phyloP scores from a whole-genome alignment of 2,888 invertebrate genomes.

The Platynereis dumerilii region DNA sequence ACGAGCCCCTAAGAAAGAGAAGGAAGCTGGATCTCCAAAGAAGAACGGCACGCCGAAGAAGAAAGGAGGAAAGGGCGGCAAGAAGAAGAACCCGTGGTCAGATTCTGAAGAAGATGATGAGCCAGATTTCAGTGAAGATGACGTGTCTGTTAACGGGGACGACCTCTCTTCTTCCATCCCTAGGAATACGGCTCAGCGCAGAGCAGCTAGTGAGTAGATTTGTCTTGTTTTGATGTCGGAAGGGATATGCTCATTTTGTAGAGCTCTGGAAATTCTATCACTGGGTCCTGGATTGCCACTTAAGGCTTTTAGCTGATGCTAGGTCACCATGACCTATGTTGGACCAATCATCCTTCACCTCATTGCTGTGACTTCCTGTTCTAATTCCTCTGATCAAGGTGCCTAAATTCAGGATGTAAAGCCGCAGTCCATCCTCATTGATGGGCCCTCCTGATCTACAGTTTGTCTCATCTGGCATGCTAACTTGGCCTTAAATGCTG shows the following conservation, averaged over 20 bases:
- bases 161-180: conserved; percentile 2
- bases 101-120: conserved; percentile 43
- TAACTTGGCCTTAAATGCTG: no score
- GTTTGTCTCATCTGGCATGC: no score
- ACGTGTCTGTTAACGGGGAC: conserved; percentile 24
- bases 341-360: no score
- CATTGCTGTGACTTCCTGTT: background rate
- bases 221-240: background rate
- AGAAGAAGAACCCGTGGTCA: conserved; percentile 58
- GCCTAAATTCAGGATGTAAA: no score
- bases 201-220: conserved; percentile 7
- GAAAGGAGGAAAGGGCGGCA: conserved; percentile 44
- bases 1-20: conserved; percentile 15
- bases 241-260: background rate
- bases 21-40: conserved; percentile 15
- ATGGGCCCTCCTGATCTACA: no score
- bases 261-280: background rate
- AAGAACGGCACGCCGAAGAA: conserved; percentile 34
- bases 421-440: no score
- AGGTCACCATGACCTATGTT: no score
- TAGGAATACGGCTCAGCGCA: conserved; percentile 17
- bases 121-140: conserved; percentile 29
- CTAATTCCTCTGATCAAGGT: background rate
- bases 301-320: no score
- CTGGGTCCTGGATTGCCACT: background rate